phyloP scores from a whole-genome alignment of 1,140 invertebrate species.

The Cylas formicarius region DNA sequence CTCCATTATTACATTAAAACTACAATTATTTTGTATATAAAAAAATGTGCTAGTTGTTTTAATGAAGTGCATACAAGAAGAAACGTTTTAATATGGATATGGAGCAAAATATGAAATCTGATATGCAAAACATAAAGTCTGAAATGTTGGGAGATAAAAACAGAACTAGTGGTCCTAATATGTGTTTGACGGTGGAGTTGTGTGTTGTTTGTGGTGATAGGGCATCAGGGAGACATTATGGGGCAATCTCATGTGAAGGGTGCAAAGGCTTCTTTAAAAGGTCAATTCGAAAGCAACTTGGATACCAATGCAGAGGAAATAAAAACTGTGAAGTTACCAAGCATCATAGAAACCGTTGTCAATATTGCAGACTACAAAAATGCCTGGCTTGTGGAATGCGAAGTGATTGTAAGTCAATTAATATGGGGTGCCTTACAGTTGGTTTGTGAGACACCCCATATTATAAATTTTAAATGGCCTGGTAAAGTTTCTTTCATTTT shows the following conservation, averaged over 20 bases:
- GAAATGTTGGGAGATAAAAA: constrained; percentile 34
- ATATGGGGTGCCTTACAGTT: background rate
- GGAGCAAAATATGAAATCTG: constrained; percentile 27
- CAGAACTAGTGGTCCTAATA: constrained; percentile 30
- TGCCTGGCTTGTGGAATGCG: constrained; percentile 95
- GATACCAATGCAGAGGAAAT: constrained; percentile 89
- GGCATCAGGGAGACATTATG: constrained; percentile 90
- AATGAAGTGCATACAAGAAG: constrained; percentile 1
- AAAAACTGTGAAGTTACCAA: constrained; percentile 97
- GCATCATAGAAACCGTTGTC: constrained; percentile 92
- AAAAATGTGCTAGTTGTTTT: background rate
- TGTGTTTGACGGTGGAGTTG: constrained; percentile 58
- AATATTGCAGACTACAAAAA: constrained; percentile 96
- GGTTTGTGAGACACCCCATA: constrained; percentile 2
- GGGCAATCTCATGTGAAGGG: constrained; percentile 88
- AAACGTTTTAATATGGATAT: constrained; percentile 17
- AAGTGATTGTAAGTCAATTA: constrained; percentile 84
- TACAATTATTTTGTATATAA: too few relatives aligned
- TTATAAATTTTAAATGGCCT: background rate
- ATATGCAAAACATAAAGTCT: constrained; percentile 17
- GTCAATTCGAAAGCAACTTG: constrained; percentile 88
- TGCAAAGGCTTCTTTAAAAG: constrained; percentile 91
- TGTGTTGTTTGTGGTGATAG: constrained; percentile 93
- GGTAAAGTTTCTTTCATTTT: constrained; percentile 38
- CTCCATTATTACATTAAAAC: too few relatives aligned